Conservation (phyloP, 2,888 invertebrate genomes). For the Hemaris fuciformis region DNA sequence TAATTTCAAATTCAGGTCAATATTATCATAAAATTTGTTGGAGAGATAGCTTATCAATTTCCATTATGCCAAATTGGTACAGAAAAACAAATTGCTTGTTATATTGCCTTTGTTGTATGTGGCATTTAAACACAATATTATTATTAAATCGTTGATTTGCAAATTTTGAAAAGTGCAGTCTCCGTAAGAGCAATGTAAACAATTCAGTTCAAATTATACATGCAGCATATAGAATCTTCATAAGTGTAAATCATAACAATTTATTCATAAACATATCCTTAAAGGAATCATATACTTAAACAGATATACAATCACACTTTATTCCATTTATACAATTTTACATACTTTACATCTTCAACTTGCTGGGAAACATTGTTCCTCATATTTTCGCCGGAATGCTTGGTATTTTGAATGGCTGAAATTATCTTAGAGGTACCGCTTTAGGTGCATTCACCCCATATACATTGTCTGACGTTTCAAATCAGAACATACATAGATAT, state of each 20-base stretch:
- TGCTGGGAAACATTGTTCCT: background rate
- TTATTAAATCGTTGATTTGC: background rate
- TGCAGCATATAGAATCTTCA: background rate
- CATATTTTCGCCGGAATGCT: constrained; percentile 2
- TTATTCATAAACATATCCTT: constrained; percentile 8
- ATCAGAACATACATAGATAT: background rate
- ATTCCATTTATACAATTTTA: constrained; percentile 1
- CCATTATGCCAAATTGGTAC: background rate
- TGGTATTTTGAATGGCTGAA: background rate
- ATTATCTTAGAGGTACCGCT: background rate
- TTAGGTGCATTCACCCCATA: background rate
- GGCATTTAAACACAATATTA: background rate
- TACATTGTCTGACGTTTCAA: background rate
- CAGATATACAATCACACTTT: constrained; percentile 12
- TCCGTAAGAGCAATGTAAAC: background rate
- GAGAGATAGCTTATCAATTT: background rate
- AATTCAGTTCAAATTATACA: background rate
- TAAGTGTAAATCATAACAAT: constrained; percentile 9
- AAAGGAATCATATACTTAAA: constrained; percentile 5
- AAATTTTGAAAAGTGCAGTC: background rate
- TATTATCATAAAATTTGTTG: background rate
- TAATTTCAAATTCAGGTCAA: background rate
- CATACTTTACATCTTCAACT: background rate
- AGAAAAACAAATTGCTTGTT: too few relatives aligned
- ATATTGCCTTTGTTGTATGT: background rate